Evolutionary conservation across 2,113 vertebrate genomes (phyloP).

Genomic region (Carassius carassius): DNA sequence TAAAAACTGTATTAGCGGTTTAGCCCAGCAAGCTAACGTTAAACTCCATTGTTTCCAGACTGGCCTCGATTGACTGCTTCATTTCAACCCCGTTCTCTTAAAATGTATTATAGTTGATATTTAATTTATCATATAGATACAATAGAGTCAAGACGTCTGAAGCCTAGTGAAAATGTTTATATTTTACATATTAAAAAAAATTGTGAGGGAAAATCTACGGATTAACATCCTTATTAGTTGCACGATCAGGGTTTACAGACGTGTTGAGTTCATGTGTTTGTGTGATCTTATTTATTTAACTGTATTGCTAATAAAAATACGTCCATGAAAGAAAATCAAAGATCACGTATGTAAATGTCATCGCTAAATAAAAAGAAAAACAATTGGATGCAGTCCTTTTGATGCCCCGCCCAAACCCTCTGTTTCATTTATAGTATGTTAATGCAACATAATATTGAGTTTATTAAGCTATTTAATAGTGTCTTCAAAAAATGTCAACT

Average conservation of each 20-base stretch:
- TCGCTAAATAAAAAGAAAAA: background rate
- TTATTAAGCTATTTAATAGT: no score
- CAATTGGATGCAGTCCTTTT: background rate
- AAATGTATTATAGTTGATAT: background rate
- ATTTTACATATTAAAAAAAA: no score
- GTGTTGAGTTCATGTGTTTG: no score
- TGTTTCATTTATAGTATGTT: background rate
- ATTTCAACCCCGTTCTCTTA: background rate
- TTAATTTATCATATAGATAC: background rate
- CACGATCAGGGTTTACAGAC: no score
- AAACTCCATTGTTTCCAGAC: conserved; percentile 16
- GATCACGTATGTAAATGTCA: no score
- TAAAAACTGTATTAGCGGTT: background rate
- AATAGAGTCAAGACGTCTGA: background rate
- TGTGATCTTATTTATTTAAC: no score
- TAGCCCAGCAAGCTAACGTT: background rate
- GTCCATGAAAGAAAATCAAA: no score
- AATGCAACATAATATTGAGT: no score
- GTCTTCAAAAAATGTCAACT: no score
- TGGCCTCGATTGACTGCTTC: background rate
- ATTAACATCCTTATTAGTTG: no score
- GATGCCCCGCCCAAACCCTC: background rate
- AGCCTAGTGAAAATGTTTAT: background rate
- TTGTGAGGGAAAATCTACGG: no score
- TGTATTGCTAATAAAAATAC: no score